Evolutionary conservation across 2,888 invertebrate genomes (phyloP).

Genomic region (Tetanocera ferruginea): DNA sequence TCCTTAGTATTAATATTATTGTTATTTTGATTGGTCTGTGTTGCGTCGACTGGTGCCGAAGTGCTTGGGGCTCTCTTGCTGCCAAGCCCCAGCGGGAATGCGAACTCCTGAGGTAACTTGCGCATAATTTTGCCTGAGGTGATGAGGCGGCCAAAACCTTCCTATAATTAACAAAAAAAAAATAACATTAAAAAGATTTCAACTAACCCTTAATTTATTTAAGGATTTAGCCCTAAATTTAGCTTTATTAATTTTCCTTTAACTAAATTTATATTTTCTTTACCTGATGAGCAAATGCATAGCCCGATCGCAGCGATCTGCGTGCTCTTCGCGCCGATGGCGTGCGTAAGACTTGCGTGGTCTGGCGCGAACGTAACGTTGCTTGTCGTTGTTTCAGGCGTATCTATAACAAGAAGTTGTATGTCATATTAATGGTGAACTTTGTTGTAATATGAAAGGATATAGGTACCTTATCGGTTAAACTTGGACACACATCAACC

Average conservation of each 20-base stretch:
- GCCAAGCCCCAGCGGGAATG: conserved; percentile 76
- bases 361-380: conserved; percentile 77
- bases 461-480: conserved; percentile 78
- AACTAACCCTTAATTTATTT: background rate
- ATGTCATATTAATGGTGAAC: background rate
- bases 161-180: conserved; percentile 65
- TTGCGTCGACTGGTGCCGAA: conserved; percentile 17
- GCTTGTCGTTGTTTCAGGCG: conserved; percentile 84
- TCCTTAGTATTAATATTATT: conserved; percentile 52
- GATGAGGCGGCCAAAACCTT: conserved; percentile 96
- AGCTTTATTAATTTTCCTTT: background rate
- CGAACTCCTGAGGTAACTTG: conserved; percentile 85
- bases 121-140: conserved; percentile 97
- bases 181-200: background rate
- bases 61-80: conserved; percentile 66
- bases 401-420: conserved; percentile 72
- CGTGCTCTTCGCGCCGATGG: conserved; percentile 91
- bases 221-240: background rate
- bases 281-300: conserved; percentile 96
- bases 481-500: conserved; percentile 89
- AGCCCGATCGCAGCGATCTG: conserved; percentile 93
- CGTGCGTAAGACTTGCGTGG: conserved; percentile 84
- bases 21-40: conserved; percentile 61
- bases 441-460: background rate
- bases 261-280: background rate